Percentiles rank a stretch among this genome's conserved stretches.
Evolutionary conservation across 2,888 invertebrate genomes (phyloP).

Genomic region (Calameuta pallipes): DNA sequence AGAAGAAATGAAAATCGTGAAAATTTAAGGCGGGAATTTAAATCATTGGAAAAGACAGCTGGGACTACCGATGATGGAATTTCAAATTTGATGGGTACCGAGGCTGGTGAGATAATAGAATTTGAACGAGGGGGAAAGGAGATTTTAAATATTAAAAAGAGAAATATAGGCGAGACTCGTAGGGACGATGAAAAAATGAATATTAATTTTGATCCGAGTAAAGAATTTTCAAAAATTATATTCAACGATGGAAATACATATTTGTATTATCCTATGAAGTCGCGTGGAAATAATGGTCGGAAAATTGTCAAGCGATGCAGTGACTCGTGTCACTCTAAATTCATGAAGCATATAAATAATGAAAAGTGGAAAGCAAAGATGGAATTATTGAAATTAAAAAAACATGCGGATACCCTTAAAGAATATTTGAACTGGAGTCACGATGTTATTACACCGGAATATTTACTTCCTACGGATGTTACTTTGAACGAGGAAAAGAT

Average conservation of each 20-base stretch:
- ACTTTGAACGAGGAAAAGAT: neutral
- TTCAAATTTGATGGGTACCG: neutral
- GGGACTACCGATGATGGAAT: neutral
- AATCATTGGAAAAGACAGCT: neutral
- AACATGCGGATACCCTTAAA: conserved; percentile 35
- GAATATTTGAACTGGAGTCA: conserved; percentile 37
- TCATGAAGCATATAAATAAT: neutral
- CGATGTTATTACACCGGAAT: conserved; percentile 20
- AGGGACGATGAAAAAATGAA: neutral
- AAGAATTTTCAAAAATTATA: neutral
- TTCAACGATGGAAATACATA: neutral
- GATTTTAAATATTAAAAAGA: neutral
- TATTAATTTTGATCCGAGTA: neutral
- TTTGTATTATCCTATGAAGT: neutral
- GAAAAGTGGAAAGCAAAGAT: conserved; percentile 34
- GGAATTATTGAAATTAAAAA: conserved; percentile 36
- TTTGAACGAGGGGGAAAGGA: neutral
- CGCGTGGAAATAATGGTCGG: neutral
- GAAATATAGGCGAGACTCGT: neutral
- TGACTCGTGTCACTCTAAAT: neutral
- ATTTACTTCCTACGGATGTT: conserved; percentile 3
- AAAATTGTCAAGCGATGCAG: neutral
- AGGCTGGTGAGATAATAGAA: neutral
- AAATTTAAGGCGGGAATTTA: neutral
- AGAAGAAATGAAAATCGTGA: neutral